Conservation (phyloP, 2,113 vertebrate species). For the Paradisaea rubra region DNA sequence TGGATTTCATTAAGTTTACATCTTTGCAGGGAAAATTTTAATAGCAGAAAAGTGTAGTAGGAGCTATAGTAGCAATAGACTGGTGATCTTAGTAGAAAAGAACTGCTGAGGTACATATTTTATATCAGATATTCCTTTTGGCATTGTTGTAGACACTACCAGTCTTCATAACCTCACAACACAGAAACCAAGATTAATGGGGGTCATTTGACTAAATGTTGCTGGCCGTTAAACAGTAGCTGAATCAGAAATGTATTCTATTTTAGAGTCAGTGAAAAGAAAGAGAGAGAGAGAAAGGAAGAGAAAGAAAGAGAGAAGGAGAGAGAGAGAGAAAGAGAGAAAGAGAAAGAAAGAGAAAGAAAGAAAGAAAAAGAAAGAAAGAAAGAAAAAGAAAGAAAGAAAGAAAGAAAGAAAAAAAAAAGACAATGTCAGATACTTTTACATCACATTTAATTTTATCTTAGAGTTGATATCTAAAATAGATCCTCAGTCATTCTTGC, state of each 20-base stretch:
- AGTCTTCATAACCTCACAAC: background rate
- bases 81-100: background rate
- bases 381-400: no score
- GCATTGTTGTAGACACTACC: background rate
- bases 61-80: background rate
- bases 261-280: background rate
- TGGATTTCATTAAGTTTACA: background rate
- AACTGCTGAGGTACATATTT: background rate
- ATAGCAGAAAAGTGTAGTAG: background rate
- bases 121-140: background rate
- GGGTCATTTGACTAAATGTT: background rate
- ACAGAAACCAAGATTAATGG: background rate
- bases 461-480: background rate
- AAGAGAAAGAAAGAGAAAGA: no score
- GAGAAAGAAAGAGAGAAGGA: no score
- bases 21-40: background rate
- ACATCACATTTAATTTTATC: background rate
- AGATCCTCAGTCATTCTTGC: background rate
- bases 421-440: accelerated
- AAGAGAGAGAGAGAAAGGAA: background rate
- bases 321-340: no score
- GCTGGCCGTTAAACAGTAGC: background rate
- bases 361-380: no score
- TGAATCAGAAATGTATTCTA: background rate
- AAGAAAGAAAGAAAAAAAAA: no score